phyloP scores from a whole-genome alignment of 2,888 invertebrate genomes.

The Boloria euphrosyne region DNA sequence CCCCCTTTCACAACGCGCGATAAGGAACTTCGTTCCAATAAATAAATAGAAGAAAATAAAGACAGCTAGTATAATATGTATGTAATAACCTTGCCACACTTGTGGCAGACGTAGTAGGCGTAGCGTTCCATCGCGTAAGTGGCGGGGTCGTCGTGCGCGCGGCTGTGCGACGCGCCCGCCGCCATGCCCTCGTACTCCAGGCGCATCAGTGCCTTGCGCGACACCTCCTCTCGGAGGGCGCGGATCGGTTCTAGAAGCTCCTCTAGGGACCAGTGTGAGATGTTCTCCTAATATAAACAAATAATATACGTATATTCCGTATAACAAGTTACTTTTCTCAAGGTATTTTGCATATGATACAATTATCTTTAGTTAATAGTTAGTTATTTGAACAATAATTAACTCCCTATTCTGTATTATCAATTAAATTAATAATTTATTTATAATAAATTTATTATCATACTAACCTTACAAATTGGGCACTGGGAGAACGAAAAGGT shows the following conservation, averaged over 20 bases:
- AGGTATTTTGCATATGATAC: no score
- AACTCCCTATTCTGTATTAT: no score
- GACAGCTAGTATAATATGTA: no score
- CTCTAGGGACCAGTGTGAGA: constrained; percentile 90
- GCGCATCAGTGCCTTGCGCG: constrained; percentile 96
- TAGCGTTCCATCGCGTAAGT: constrained; percentile 98
- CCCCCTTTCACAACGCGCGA: no score
- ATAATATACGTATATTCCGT: no score
- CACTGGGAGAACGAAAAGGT: constrained; percentile 97
- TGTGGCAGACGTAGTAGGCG: constrained; percentile 98
- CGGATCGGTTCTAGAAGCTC: constrained; percentile 91
- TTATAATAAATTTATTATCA: not conserved
- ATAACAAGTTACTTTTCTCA: no score
- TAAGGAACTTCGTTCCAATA: no score
- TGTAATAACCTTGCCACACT: constrained; percentile 90
- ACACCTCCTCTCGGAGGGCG: constrained; percentile 93
- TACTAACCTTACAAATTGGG: constrained; percentile 95
- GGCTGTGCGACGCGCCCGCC: constrained; percentile 85
- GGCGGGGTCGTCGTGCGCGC: constrained; percentile 90
- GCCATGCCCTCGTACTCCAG: constrained; percentile 97
- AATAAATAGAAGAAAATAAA: constrained; percentile 20
- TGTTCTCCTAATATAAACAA: constrained; percentile 83
- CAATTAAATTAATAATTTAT: no score
- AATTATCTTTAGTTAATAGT: no score
- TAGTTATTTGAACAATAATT: no score